Conservation (phyloP, 2,888 invertebrate genomes). For the Megalurothrips usitatus region DNA sequence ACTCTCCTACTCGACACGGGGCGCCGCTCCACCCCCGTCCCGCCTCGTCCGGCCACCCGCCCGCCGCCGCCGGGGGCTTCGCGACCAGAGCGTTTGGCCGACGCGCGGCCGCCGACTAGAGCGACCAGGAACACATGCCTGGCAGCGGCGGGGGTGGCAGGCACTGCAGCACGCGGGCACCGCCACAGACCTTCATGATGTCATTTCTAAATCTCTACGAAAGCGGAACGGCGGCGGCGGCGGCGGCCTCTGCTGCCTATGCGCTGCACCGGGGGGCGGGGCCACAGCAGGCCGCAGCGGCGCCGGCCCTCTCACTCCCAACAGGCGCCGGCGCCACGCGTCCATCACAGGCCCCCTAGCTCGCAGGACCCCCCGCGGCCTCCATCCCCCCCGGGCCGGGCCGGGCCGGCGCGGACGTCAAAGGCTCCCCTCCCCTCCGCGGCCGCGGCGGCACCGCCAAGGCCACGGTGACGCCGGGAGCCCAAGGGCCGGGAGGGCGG, state of each 20-base stretch:
- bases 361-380: too few species aligned
- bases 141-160: background rate
- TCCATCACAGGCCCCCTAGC: background rate
- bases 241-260: too few species aligned
- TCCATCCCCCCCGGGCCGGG: too few species aligned
- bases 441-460: background rate
- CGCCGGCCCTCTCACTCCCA: background rate
- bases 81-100: background rate
- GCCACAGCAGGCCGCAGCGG: too few species aligned
- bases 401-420: background rate
- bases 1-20: too few species aligned
- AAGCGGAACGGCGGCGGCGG: background rate
- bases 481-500: background rate
- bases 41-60: background rate
- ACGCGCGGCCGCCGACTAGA: background rate
- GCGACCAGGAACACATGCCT: conserved; percentile 12
- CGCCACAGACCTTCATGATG: background rate
- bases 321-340: background rate
- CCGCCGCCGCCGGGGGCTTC: background rate
- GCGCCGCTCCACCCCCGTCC: background rate
- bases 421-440: background rate
- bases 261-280: too few species aligned
- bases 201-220: conserved; percentile 15
- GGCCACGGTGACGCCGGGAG: background rate
- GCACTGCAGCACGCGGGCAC: background rate